Percentiles rank a stretch among this genome's conserved stretches.
phyloP scores from a whole-genome alignment of 2,113 vertebrate genomes.

The Lophotis ruficrista region DNA sequence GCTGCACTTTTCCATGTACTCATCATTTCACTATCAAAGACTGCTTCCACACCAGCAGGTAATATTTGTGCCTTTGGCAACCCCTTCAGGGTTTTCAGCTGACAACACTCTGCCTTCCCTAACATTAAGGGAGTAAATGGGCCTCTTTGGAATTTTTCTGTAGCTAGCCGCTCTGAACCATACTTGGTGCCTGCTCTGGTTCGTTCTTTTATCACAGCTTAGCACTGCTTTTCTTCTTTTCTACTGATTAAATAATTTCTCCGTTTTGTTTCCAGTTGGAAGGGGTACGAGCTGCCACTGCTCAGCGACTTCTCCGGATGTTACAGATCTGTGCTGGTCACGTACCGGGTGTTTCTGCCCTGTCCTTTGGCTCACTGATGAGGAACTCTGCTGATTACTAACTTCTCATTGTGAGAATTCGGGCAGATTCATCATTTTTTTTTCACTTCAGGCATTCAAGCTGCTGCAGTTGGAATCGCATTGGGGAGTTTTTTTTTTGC shows the following conservation, averaged over 20 bases:
- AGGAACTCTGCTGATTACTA: conserved; percentile 13
- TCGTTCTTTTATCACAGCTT: neutral
- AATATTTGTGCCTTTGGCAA: neutral
- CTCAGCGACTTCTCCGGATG: conserved; percentile 73
- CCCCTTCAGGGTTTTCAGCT: neutral
- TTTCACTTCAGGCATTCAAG: neutral
- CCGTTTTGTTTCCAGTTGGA: conserved; percentile 61
- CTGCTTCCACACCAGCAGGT: neutral
- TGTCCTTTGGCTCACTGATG: conserved; percentile 70
- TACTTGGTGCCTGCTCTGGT: neutral
- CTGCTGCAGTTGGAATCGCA: neutral
- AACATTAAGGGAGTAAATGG: neutral
- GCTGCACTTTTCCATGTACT: neutral
- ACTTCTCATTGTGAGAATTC: conserved; percentile 2
- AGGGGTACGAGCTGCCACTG: conserved; percentile 29
- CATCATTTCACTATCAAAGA: neutral
- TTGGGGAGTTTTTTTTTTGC: neutral
- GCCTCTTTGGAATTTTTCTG: neutral
- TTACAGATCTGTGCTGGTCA: conserved; percentile 76
- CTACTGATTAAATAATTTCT: neutral
- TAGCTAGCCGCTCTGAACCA: neutral
- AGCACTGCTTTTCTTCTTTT: neutral
- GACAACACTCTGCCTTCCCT: neutral
- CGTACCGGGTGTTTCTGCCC: conserved; percentile 67
- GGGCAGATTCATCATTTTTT: neutral